phyloP scores from a whole-genome alignment of 2,888 invertebrate species.

The Linnaemya tessellans region DNA sequence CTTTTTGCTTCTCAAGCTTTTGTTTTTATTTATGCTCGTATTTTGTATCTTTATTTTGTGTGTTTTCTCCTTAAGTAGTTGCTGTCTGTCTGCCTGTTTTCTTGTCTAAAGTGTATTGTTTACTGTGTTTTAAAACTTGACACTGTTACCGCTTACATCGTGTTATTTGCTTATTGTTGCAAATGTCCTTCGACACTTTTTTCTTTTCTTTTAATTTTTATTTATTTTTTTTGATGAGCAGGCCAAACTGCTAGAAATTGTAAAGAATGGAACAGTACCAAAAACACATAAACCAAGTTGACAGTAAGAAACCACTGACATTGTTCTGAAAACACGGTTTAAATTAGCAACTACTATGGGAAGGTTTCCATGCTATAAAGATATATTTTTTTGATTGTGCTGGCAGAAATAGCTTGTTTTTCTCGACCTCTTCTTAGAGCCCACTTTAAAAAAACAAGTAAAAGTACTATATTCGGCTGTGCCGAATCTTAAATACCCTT shows the following conservation, averaged over 20 bases:
- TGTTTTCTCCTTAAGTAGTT: constrained; percentile 24
- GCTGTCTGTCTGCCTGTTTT: constrained; percentile 6
- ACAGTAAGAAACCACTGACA: constrained; percentile 22
- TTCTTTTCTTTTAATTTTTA: too few species aligned
- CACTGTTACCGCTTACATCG: constrained; percentile 42
- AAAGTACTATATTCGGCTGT: too few species aligned
- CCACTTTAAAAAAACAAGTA: too few species aligned
- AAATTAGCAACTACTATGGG: background rate
- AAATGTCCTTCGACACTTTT: constrained; percentile 60
- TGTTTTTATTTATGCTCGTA: constrained; percentile 3
- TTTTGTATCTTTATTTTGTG: background rate
- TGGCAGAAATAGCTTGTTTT: too few species aligned
- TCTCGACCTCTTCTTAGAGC: too few species aligned
- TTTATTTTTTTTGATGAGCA: constrained; percentile 57
- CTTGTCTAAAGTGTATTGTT: constrained; percentile 42
- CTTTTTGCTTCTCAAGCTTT: background rate
- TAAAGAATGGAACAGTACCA: background rate
- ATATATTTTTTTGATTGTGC: too few species aligned
- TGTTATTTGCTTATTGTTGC: constrained; percentile 45
- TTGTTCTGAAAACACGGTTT: constrained; percentile 3
- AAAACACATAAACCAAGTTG: constrained; percentile 4
- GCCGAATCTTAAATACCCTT: too few species aligned
- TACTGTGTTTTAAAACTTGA: constrained; percentile 46
- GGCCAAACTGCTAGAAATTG: constrained; percentile 22
- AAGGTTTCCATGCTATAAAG: background rate